Evolutionary conservation across 2,888 invertebrate species (phyloP), one percentile per base, ranked within the genome.

Genomic region (Sepioteuthis lessoniana): DNA sequence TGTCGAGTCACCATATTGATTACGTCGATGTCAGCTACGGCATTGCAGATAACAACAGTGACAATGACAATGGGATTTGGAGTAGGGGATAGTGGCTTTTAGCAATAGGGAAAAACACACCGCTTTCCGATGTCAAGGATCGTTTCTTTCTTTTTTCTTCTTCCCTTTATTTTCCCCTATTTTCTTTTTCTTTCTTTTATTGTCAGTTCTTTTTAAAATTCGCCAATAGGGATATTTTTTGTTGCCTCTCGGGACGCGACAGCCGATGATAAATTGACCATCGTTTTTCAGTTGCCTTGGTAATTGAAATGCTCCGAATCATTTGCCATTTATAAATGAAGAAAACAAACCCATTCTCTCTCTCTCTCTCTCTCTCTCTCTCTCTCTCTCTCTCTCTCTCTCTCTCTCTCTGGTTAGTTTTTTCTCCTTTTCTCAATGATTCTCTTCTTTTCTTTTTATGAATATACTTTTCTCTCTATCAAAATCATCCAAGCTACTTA

Each of bases 1-100:
- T 76, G 76, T n/a, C 76, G 76, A 76, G 76, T 76, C 76, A 19
- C 76, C 76, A 76, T 76, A 76, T 76, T 76, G 76, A 76, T 76
- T 76, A 76, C 76, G 76, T 35, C 76, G 76, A 76, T 76, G 76
- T 76, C 76, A 76, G 76, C 76, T 19, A 76, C 76, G n/a, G 76
- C 76, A 35, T 13, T n/a, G 16, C 76, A 35, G 76, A 76, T 76
- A 76, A 76, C 76, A 76, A 76, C 76, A 76, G 76, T 76, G 31
- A 76, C 76, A 76, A 76, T 76, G 76, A 76, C n/a, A 35, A 76
- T 76, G 10, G n/a, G 76, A 76, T 76, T 16, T 13, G 76, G 76
- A 76, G 35, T 76, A 76, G 76, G 76, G 76, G 35, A 76, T n/a
- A 76, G 76, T 76, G 76, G 16, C n/a, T 76, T n/a, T n/a, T n/a